Percentiles rank a stretch among this genome's conserved stretches.
Evolutionary conservation across 2,113 vertebrate genomes (phyloP).

Genomic region (Sapajus apella): DNA sequence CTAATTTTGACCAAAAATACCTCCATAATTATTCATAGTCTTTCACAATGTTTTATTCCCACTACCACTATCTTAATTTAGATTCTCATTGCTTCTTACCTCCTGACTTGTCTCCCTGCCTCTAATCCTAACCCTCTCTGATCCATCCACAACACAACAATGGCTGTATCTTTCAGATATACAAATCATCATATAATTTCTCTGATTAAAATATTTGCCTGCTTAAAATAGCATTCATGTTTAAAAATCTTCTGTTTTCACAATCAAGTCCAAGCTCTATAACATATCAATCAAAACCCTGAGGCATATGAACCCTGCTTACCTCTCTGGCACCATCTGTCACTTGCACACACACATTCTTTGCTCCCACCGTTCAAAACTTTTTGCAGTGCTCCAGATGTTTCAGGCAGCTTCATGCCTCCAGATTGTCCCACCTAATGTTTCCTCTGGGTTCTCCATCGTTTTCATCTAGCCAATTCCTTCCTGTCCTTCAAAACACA

Average conservation of each 20-base stretch:
- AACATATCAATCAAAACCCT: background rate
- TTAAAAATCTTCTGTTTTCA: background rate
- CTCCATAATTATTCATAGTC: background rate
- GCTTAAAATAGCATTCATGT: background rate
- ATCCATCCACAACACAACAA: background rate
- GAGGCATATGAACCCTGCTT: background rate
- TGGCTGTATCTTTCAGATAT: background rate
- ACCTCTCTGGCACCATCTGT: background rate
- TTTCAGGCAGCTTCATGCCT: background rate
- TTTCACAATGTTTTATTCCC: background rate
- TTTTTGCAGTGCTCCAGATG: background rate
- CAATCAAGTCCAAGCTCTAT: background rate
- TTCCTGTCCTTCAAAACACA: background rate
- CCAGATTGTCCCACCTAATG: background rate
- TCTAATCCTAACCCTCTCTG: background rate
- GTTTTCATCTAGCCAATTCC: background rate
- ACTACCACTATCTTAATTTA: background rate
- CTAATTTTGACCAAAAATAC: background rate
- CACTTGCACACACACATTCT: background rate
- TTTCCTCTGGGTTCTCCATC: background rate
- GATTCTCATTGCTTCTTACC: background rate
- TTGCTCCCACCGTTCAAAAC: background rate
- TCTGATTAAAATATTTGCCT: background rate
- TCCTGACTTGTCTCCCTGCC: background rate
- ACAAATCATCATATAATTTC: background rate